A percentile compares a stretch with the other conserved stretches of the same genome.
phyloP scores from a whole-genome alignment of 2,888 invertebrate genomes.

The Norana najaformis region DNA sequence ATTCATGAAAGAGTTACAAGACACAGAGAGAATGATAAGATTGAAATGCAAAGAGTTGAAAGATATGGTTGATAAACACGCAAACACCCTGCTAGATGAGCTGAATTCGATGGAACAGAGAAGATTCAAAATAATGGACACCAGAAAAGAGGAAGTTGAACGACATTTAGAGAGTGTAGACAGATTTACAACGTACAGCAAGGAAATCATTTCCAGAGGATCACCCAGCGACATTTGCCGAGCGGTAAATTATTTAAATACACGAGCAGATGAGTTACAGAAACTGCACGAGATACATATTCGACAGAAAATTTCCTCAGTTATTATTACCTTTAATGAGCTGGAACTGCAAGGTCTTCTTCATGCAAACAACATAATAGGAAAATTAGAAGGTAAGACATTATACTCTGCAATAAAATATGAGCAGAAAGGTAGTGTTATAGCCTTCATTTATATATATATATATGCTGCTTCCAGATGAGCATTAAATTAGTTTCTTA shows the following conservation, averaged over 20 bases:
- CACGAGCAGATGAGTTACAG: background rate
- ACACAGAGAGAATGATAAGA: constrained; percentile 13
- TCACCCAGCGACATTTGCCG: background rate
- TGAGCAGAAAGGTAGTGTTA: background rate
- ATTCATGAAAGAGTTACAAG: constrained; percentile 5
- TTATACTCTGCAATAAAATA: background rate
- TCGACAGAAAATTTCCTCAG: background rate
- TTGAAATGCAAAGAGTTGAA: background rate
- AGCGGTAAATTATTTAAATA: background rate
- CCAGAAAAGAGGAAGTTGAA: constrained; percentile 1
- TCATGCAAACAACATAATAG: background rate
- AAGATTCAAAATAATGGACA: constrained; percentile 13
- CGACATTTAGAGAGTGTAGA: background rate
- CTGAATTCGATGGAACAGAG: background rate
- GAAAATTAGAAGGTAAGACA: background rate
- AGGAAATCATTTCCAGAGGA: background rate
- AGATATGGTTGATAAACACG: background rate
- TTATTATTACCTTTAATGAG: background rate
- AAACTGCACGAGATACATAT: background rate
- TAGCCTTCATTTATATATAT: too few species aligned
- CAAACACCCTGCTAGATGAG: background rate
- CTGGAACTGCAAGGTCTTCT: background rate
- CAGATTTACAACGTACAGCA: background rate
- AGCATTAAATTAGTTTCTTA: too few species aligned
- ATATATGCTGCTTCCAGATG: too few species aligned